Evolutionary conservation across 2,797 vertebrate genomes (phyloP), one percentile per base, ranked within the genome.

Genomic region (Myiothlypis coronata): DNA sequence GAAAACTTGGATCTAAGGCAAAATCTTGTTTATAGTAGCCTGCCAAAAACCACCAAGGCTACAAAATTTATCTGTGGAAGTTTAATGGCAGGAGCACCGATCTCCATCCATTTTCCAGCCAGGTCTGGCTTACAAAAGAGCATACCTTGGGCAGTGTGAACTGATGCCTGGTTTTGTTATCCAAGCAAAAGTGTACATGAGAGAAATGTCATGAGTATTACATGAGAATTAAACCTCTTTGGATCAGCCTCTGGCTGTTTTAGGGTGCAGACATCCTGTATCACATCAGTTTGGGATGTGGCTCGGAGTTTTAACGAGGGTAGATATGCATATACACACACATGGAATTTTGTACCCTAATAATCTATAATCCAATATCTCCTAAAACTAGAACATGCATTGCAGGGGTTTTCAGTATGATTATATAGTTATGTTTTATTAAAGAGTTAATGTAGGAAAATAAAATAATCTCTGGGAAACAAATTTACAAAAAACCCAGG

Each of bases 281-380:
- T 43, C 0, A 0, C 47, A 6, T 43, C 0, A 0, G 21, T 50
- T 53, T 68, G 61, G 53, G 65, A 75, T 21, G 32, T 9, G 68
- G 76, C 30, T 52, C 14, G 9, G 46, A 27, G 20, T 30, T 78
- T 56, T 35, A 37, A n/a, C 0, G 6, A 68, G 71, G 67, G 28
- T 70, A 22, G 23, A 14, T 52, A 32, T 11, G 16, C 60, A 67
- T 5, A 44, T 2, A 35, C 3, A 35, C 3, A 18, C 4, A 65
- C 12, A 41, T 11, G 46, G 2, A n/a, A 12, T 53, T 93, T 47
- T 77, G 46, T 39, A 35, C 14, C 20, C 28, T 50, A 65, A 61
- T 26, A 35, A 69, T 47, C 44, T 50, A 7, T 8, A 15, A 75
- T 53, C 10, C 43, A 74, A 8, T 16, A 49, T 43, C 20, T 74